Percentiles rank a stretch among this genome's conserved stretches.
Conservation (phyloP, 2,888 invertebrate genomes). For the Epiblema foenella region DNA sequence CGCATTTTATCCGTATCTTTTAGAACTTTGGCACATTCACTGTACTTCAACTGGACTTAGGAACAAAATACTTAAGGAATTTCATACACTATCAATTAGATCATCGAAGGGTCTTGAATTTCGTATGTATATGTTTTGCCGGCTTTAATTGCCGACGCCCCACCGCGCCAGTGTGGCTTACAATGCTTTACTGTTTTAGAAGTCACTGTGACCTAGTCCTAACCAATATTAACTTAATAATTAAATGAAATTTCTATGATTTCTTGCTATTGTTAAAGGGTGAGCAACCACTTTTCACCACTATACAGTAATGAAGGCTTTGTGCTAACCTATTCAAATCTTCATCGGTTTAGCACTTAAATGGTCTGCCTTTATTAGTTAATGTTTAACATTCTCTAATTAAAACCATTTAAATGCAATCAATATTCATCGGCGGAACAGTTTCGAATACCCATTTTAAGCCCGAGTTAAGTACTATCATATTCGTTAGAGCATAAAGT, state of each 20-base stretch:
- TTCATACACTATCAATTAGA: too few relatives aligned
- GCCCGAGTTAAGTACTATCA: too few relatives aligned
- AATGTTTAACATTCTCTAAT: slow-evolving; percentile 7
- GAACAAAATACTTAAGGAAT: too few relatives aligned
- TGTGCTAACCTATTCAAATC: slow-evolving; percentile 15
- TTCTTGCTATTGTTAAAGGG: slow-evolving; percentile 13
- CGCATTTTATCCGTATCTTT: too few relatives aligned
- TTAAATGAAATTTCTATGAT: slow-evolving; percentile 3
- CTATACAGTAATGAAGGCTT: slow-evolving; percentile 16
- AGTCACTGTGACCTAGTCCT: background rate
- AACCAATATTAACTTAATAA: background rate
- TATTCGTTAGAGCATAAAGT: too few relatives aligned
- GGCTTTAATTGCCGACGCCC: too few relatives aligned
- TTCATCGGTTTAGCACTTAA: slow-evolving; percentile 11
- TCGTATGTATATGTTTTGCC: too few relatives aligned
- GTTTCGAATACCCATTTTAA: background rate
- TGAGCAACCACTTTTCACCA: background rate
- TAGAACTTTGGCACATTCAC: too few relatives aligned
- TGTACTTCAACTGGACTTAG: too few relatives aligned
- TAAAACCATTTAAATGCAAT: slow-evolving; percentile 4
- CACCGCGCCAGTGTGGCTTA: too few relatives aligned
- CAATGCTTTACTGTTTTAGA: slow-evolving; percentile 9
- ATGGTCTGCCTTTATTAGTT: background rate
- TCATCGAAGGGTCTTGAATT: too few relatives aligned
- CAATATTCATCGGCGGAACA: background rate